Evolutionary conservation across 2,797 vertebrate genomes (phyloP).

Genomic region (Pagetopsis macropterus): DNA sequence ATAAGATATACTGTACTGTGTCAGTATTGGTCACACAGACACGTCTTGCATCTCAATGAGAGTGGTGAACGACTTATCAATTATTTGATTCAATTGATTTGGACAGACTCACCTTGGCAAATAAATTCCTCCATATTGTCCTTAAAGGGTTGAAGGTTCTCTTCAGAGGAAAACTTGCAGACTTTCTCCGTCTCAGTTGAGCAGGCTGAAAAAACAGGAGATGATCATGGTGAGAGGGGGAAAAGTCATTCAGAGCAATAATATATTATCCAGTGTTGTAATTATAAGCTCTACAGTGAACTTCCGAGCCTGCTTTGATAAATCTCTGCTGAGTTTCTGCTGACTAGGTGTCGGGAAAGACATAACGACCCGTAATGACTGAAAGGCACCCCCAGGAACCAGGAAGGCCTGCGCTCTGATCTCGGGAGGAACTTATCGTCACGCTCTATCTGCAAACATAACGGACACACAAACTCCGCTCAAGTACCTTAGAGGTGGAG

Average conservation of each 20-base stretch:
- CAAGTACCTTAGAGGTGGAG: slow-evolving; percentile 61
- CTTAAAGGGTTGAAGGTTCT: slow-evolving; percentile 95
- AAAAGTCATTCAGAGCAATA: slow-evolving; percentile 17
- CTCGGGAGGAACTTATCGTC: slow-evolving; percentile 57
- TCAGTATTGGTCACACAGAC: no score
- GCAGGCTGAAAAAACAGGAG: slow-evolving; percentile 84
- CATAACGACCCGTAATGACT: slow-evolving; percentile 68
- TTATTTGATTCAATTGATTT: not conserved
- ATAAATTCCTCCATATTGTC: slow-evolving; percentile 94
- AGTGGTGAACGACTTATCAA: not conserved
- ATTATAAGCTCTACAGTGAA: slow-evolving; percentile 26
- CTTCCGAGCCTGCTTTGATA: slow-evolving; percentile 37
- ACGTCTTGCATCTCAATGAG: not conserved
- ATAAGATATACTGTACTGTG: no score
- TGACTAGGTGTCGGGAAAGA: slow-evolving; percentile 62
- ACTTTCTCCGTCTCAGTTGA: slow-evolving; percentile 91
- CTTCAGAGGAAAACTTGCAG: slow-evolving; percentile 89
- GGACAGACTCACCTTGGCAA: slow-evolving; percentile 86
- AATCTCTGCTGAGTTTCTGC: slow-evolving; percentile 55
- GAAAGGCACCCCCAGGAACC: slow-evolving; percentile 56
- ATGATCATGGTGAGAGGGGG: slow-evolving; percentile 13
- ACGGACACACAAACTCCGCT: slow-evolving; percentile 69
- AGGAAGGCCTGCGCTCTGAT: slow-evolving; percentile 38
- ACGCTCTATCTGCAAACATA: slow-evolving; percentile 70
- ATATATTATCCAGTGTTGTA: slow-evolving; percentile 39